Evolutionary conservation across 2,797 vertebrate genomes (phyloP), one percentile per base, ranked within the genome.

Genomic region (Sebastes cheni): DNA sequence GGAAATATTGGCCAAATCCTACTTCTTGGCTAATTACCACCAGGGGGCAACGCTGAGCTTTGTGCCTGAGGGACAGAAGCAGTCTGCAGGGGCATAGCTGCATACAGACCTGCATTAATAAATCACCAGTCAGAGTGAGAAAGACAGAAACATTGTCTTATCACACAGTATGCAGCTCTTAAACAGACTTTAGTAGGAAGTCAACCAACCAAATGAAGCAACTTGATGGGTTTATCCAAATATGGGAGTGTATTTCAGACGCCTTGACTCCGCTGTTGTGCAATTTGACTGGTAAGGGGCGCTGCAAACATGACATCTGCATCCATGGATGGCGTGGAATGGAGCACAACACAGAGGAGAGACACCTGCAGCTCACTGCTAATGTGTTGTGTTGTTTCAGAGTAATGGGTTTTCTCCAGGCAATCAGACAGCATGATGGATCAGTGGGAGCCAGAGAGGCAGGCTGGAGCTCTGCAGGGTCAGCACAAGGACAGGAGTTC

Each of bases 61-160:
- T 54, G 72, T 77, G 80, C 87, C 88, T 75, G 84, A 78, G 84
- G 88, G 84, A 81, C 72, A 62, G 55, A 70, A 60, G 67, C 66
- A 72, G 79, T 88, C 86, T 93, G 89, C 80, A 81, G 83, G 83
- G 82, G 83, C 80, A 88, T 59, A 85, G 83, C 91, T 86, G 91
- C 92, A 91, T 75, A 65, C 88, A 91, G 90, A 91, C 85, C 95
- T 95, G 94, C 94, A 94, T 92, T 93, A 93, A 95, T 95, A 94
- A 93, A 94, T 95, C 92, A 95, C 88, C 23, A 89, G 73, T 88
- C 83, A 80, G 77, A 85, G 73, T 73, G 54, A 88, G 75, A 82
- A 72, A 84, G 82, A 90, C 69, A 66, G 75, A 89, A 77, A 87
- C 58, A 61, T 85, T 80, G 75, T 88, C 67, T 86, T 88, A 78